Evolutionary conservation across 2,888 invertebrate species (phyloP).

Genomic region (Drosophila heteroneura): DNA sequence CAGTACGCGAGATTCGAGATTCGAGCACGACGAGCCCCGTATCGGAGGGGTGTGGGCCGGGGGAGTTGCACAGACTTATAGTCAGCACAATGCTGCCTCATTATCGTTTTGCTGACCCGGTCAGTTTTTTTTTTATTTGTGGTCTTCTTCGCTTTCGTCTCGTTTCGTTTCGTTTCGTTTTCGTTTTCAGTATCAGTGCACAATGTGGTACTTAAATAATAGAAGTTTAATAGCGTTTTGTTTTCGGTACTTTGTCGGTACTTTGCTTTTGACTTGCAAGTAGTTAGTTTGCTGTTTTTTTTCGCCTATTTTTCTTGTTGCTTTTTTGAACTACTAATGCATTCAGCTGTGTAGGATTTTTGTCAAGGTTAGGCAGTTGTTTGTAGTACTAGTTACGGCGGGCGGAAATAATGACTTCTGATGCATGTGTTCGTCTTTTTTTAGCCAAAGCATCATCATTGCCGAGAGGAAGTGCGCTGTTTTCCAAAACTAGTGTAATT

Average conservation of each 20-base stretch:
- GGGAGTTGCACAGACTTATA: slow-evolving; percentile 3
- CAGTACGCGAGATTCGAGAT: slow-evolving; percentile 28
- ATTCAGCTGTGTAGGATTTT: slow-evolving; percentile 84
- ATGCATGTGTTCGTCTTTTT: slow-evolving; percentile 45
- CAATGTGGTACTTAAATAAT: slow-evolving; percentile 83
- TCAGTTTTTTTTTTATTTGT: slow-evolving; percentile 23
- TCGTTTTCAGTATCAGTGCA: slow-evolving; percentile 81
- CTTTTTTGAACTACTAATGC: slow-evolving; percentile 83
- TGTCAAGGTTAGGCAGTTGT: slow-evolving; percentile 82
- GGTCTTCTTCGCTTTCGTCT: slow-evolving; percentile 37
- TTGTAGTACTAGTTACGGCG: slow-evolving; percentile 40
- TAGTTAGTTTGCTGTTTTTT: slow-evolving; percentile 47
- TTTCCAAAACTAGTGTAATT: slow-evolving; percentile 64
- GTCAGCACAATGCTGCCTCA: slow-evolving; percentile 66
- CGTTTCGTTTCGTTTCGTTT: slow-evolving; percentile 38
- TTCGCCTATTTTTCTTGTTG: slow-evolving; percentile 26
- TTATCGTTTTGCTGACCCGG: slow-evolving; percentile 73
- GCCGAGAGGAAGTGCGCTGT: slow-evolving; percentile 52
- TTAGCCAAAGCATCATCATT: slow-evolving; percentile 52
- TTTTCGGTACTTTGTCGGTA: slow-evolving; percentile 66
- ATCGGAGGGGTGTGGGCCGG: slow-evolving; percentile 12
- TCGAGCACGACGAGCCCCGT: slow-evolving; percentile 12
- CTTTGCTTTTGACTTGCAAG: slow-evolving; percentile 70
- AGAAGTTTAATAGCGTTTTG: slow-evolving; percentile 81
- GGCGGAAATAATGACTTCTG: slow-evolving; percentile 80